Conservation (phyloP, 1,140 invertebrate species). For the Euura lappo region DNA sequence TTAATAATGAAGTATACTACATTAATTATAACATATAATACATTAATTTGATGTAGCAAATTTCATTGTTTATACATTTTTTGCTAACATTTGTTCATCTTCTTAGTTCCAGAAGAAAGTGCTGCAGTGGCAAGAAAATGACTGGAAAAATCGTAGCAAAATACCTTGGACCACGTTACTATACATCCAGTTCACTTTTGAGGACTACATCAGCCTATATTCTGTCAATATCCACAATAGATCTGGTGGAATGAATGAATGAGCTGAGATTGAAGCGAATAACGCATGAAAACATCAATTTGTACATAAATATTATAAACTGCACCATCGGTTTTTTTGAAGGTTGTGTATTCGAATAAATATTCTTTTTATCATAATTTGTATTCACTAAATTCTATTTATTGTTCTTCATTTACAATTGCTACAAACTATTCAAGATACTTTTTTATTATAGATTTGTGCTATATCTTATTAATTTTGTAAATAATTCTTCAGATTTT, state of each 20-base stretch:
- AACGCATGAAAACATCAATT: neutral
- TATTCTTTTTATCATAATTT: constrained; percentile 1
- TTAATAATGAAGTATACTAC: neutral
- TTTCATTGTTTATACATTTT: neutral
- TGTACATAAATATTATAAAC: neutral
- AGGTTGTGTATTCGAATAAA: neutral
- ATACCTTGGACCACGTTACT: neutral
- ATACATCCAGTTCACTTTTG: neutral
- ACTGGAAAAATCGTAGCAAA: neutral
- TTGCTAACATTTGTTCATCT: neutral
- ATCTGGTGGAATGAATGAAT: neutral
- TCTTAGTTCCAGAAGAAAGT: neutral
- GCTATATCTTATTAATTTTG: neutral
- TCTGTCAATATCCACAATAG: neutral
- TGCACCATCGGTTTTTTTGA: neutral
- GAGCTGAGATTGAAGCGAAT: neutral
- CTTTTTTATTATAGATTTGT: neutral
- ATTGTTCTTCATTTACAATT: neutral
- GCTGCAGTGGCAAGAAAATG: neutral
- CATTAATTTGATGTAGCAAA: neutral
- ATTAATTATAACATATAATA: too few species aligned
- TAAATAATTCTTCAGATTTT: neutral
- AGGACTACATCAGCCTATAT: neutral
- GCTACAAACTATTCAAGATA: neutral
- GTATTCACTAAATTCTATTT: neutral